phyloP scores from a whole-genome alignment of 2,888 invertebrate species.

The Laspeyria flexula region DNA sequence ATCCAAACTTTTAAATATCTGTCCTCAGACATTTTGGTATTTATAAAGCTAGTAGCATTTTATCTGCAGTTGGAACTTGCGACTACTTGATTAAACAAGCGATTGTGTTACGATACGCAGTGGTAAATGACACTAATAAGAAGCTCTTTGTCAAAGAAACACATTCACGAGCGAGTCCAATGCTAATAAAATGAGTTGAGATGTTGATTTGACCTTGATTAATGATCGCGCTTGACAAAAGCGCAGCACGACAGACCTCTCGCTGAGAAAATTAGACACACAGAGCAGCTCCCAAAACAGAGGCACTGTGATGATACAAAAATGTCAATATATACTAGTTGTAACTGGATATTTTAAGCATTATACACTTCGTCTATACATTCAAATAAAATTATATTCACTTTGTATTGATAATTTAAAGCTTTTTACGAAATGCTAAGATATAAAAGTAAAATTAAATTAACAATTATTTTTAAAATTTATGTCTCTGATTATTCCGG shows the following conservation, averaged over 20 bases:
- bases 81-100: background rate
- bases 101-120: background rate
- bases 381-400: too few species aligned
- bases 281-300: slow-evolving; percentile 53
- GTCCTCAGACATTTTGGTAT: too few species aligned
- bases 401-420: too few species aligned
- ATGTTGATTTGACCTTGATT: slow-evolving; percentile 76
- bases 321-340: slow-evolving; percentile 53
- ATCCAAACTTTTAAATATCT: too few species aligned
- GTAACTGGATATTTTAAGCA: slow-evolving; percentile 34
- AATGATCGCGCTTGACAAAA: slow-evolving; percentile 73
- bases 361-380: background rate
- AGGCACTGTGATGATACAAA: slow-evolving; percentile 50
- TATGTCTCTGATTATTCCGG: too few species aligned
- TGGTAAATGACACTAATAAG: slow-evolving; percentile 17
- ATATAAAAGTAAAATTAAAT: too few species aligned
- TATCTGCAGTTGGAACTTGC: background rate
- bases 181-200: slow-evolving; percentile 59
- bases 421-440: too few species aligned
- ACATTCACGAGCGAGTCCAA: slow-evolving; percentile 60
- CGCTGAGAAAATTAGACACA: slow-evolving; percentile 75
- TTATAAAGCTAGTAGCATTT: background rate
- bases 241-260: slow-evolving; percentile 72
- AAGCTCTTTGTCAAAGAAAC: slow-evolving; percentile 19
- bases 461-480: too few species aligned